Conservation (phyloP, 2,888 invertebrate genomes). For the Nomada ferruginata region DNA sequence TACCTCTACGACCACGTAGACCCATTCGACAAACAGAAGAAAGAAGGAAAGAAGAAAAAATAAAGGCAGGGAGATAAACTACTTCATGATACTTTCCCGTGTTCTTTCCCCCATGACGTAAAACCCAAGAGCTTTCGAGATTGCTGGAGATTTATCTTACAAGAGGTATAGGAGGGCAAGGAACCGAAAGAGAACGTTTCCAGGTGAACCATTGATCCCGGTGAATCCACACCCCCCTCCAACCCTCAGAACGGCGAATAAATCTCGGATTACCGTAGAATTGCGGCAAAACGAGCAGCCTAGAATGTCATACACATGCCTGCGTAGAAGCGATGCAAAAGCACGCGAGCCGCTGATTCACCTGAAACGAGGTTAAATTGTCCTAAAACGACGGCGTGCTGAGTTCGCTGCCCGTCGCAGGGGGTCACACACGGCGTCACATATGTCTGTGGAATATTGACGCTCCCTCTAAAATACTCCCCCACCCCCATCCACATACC, state of each 20-base stretch:
- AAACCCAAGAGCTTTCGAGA: neutral
- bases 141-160: neutral
- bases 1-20: neutral
- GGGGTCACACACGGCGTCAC: conserved; percentile 14
- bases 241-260: neutral
- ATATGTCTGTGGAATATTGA: neutral
- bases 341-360: conserved; percentile 31
- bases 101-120: neutral
- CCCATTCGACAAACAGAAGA: neutral
- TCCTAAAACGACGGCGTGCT: conserved; percentile 22
- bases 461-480: neutral
- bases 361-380: conserved; percentile 37
- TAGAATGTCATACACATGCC: conserved; percentile 10
- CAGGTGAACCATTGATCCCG: neutral
- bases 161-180: neutral
- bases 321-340: neutral
- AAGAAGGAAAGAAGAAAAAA: too few relatives aligned
- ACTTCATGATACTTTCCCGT: neutral
- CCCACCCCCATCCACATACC: neutral
- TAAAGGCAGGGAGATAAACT: neutral
- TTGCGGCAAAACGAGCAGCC: neutral
- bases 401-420: conserved; percentile 2
- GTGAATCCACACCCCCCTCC: neutral
- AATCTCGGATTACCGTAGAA: conserved; percentile 1
- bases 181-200: neutral